These are phyloP conservation scores for Cryptoprocta ferox DNA, from an alignment of 2,797 vertebrate genomes.

Conservation along the genomic window DNA sequence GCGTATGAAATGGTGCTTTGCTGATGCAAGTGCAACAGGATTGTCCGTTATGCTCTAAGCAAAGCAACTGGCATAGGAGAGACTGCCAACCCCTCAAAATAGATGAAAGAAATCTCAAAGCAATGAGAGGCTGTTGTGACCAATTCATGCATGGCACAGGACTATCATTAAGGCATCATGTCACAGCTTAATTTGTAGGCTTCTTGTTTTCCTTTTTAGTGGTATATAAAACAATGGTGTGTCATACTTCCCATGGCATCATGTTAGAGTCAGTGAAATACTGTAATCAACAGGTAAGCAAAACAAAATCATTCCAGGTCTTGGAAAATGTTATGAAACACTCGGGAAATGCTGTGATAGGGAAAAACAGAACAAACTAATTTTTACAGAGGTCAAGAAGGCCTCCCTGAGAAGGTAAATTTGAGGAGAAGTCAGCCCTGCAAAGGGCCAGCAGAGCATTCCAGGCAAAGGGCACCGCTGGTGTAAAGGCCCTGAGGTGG, in stretches of 20 bases:
- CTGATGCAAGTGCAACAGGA: neutral
- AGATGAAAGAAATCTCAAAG: slow-evolving; percentile 33
- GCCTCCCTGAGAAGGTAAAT: neutral
- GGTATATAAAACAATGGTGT: neutral
- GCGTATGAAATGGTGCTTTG: neutral
- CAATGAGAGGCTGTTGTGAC: neutral
- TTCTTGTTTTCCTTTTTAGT: slow-evolving; percentile 21
- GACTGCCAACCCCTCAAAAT: slow-evolving; percentile 9
- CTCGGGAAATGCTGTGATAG: neutral
- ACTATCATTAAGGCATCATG: slow-evolving; percentile 46
- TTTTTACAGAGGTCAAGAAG: neutral
- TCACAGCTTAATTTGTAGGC: slow-evolving; percentile 53
- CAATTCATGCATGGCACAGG: neutral
- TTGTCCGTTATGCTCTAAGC: neutral
- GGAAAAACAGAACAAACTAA: neutral
- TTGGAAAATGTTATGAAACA: neutral
- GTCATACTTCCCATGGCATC: neutral
- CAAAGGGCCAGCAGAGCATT: neutral
- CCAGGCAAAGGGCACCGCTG: neutral
- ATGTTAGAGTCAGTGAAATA: neutral
- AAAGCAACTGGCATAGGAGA: neutral
- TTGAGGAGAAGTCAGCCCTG: neutral
- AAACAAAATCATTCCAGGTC: neutral
- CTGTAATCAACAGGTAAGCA: slow-evolving; percentile 5
- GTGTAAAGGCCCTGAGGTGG: neutral